These are phyloP conservation scores for Oceanodroma leucorhoa DNA, from an alignment of 2,797 vertebrate species.

Conservation along the genomic window DNA sequence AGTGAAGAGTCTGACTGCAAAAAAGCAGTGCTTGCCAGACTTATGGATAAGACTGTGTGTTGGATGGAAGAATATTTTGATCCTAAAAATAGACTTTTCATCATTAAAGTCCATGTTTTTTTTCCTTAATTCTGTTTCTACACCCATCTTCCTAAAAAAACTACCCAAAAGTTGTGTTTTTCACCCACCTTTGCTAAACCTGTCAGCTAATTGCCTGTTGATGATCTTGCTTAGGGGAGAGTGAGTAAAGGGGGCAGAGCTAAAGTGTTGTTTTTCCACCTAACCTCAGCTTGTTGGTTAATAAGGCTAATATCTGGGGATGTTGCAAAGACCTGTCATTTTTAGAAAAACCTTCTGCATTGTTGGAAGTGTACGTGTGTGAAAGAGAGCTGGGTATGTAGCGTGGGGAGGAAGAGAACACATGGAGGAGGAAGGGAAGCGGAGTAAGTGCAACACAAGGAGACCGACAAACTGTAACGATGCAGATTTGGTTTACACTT, in stretches of 20 bases:
- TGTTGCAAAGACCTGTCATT: background rate
- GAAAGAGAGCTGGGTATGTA: background rate
- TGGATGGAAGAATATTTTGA: background rate
- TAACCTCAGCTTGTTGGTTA: background rate
- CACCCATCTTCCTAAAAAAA: background rate
- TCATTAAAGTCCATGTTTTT: rapidly evolving
- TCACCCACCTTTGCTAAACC: background rate
- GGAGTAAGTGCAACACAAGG: background rate
- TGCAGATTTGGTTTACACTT: background rate
- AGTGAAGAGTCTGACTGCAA: background rate
- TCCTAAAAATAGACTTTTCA: background rate
- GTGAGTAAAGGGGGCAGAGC: background rate
- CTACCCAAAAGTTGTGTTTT: background rate
- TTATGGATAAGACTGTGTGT: background rate
- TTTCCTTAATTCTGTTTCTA: background rate
- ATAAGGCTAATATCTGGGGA: background rate
- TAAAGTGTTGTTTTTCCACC: background rate
- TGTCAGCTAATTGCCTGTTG: background rate
- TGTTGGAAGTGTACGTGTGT: background rate
- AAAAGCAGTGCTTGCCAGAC: background rate
- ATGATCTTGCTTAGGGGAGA: background rate
- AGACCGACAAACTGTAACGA: rapidly evolving
- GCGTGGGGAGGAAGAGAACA: background rate
- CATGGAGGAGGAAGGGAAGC: background rate
- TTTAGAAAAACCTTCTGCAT: background rate